A percentile compares a stretch with the other conserved stretches of the same genome.
phyloP scores from a whole-genome alignment of 2,797 vertebrate genomes.

The Malacoraja senta region DNA sequence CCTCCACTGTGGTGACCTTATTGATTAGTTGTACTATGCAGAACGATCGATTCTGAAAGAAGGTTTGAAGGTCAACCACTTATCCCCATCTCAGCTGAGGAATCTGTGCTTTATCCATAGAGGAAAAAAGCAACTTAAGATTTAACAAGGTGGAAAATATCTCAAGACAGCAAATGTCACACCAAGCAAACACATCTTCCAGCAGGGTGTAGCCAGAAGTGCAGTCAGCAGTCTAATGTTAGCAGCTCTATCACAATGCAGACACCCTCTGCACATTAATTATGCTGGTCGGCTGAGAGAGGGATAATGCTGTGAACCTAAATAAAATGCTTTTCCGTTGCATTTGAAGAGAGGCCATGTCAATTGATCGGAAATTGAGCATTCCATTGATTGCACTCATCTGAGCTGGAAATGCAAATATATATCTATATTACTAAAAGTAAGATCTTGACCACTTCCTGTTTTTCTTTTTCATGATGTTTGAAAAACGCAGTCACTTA shows the following conservation, averaged over 20 bases:
- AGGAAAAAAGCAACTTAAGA: not conserved
- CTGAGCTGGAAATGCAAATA: not conserved
- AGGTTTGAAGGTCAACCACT: too few species aligned
- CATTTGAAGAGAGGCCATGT: not conserved
- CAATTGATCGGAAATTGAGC: conserved; percentile 20
- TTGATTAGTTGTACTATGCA: not conserved
- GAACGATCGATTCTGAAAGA: not conserved
- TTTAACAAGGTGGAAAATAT: not conserved
- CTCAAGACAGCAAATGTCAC: not conserved
- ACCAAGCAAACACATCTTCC: not conserved
- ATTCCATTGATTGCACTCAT: not conserved
- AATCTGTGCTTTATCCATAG: not conserved
- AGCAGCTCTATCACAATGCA: not conserved
- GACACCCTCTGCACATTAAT: conserved; percentile 18
- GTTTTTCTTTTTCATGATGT: too few species aligned
- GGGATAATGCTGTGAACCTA: conserved; percentile 2
- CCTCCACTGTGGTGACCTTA: not conserved
- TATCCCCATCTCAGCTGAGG: not conserved
- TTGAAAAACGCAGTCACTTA: too few species aligned
- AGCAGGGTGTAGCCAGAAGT: not conserved
- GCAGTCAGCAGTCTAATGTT: not conserved
- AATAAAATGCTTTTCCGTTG: conserved; percentile 23
- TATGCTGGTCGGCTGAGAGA: not conserved
- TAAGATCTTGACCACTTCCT: too few species aligned
- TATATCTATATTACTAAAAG: too few species aligned